Percentiles rank a stretch among this genome's conserved stretches.
Evolutionary conservation across 1,140 invertebrate species (phyloP).

Genomic region (Dolichoris vasculosae): DNA sequence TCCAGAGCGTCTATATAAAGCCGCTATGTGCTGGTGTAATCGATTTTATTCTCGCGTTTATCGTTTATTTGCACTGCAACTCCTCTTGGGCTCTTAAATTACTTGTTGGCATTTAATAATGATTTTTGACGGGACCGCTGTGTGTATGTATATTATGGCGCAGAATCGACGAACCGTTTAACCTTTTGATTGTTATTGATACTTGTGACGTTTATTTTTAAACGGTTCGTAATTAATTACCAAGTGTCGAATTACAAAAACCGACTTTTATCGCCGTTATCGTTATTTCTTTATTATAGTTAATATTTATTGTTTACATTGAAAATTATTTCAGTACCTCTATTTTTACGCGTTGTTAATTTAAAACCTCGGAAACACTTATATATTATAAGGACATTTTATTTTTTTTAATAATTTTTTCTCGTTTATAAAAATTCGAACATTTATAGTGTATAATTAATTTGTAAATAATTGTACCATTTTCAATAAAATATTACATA

Average conservation of each 20-base stretch:
- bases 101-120: constrained; percentile 50
- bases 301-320: constrained; percentile 23
- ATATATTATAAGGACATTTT: too few relatives aligned
- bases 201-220: background rate
- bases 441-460: background rate
- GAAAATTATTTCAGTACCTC: background rate
- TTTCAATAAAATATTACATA: too few relatives aligned
- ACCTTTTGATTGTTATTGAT: constrained; percentile 49
- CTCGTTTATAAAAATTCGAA: background rate
- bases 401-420: background rate
- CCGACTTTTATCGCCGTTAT: constrained; percentile 9
- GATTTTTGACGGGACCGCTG: constrained; percentile 37
- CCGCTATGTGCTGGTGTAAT: constrained; percentile 16
- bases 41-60: constrained; percentile 54
- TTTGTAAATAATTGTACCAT: too few relatives aligned
- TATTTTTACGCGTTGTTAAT: background rate
- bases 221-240: constrained; percentile 37
- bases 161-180: constrained; percentile 35
- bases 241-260: constrained; percentile 18
- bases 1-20: background rate
- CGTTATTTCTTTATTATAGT: constrained; percentile 45
- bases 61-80: constrained; percentile 45
- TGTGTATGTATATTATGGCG: constrained; percentile 27
- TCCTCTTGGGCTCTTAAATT: constrained; percentile 46
- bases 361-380: background rate